phyloP scores from a whole-genome alignment of 1,140 invertebrate species.

The Planococcus citri region DNA sequence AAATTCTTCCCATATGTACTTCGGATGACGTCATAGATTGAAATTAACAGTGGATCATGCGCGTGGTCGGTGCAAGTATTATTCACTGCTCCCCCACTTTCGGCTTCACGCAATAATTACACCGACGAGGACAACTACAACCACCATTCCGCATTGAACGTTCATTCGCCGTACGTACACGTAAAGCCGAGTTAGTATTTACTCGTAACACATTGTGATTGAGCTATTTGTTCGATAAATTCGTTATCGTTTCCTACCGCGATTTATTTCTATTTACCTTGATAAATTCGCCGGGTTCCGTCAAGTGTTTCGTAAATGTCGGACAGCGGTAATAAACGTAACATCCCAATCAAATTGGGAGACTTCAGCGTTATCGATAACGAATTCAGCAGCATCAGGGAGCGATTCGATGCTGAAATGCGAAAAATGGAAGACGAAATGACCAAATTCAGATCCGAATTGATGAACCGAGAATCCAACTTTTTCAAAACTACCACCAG shows the following conservation, averaged over 20 bases:
- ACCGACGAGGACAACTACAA: conserved; percentile 2
- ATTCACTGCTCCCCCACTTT: not conserved
- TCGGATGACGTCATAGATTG: not conserved
- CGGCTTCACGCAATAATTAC: not conserved
- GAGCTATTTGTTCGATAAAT: not conserved
- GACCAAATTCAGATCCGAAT: conserved; percentile 83
- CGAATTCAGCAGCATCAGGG: conserved; percentile 90
- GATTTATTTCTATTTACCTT: not conserved
- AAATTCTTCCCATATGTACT: not conserved
- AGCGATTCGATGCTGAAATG: conserved; percentile 94
- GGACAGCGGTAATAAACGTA: conserved; percentile 54
- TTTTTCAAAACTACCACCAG: conserved; percentile 79
- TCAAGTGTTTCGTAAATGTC: conserved; percentile 27
- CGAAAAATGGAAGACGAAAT: conserved; percentile 96
- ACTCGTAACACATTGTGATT: not conserved
- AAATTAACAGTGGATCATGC: not conserved
- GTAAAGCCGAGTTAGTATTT: not conserved
- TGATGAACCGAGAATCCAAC: conserved; percentile 82
- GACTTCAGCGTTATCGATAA: conserved; percentile 92
- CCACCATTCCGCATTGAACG: not conserved
- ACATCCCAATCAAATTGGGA: conserved; percentile 85
- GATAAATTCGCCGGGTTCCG: not conserved
- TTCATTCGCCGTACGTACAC: not conserved
- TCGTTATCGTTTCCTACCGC: not conserved
- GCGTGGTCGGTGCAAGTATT: not conserved